Evolutionary conservation across 2,113 vertebrate genomes (phyloP), one percentile per base, ranked within the genome.

Genomic region (Cnemophilus loriae): DNA sequence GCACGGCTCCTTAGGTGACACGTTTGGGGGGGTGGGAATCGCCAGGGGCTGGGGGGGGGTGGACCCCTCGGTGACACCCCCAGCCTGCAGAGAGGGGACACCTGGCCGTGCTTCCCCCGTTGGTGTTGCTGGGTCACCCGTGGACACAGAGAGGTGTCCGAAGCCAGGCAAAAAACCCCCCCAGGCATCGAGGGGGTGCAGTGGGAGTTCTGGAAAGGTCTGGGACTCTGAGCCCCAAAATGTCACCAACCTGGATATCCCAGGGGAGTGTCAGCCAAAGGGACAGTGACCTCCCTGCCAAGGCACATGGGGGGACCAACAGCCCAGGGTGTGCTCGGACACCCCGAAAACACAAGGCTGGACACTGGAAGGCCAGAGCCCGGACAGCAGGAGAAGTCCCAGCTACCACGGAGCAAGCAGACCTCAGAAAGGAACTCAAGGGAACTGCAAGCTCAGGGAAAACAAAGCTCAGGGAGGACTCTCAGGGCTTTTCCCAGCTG

Each of bases 71-170:
- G 17, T 35, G 79, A 32, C 46, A 56, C n/a, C 42, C 18, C 39
- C 11, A 5, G 46, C 26, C 61, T 5, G 3, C 47, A 50, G 35
- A 24, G 41, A 2, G 2, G 78, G 73, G 33, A 74, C 37, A 6
- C 3, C 6, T 2, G 14, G 76, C 13, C 2, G 2, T 6, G 5
- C 4, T 24, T 14, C 2, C 64, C 52, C 23, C 0, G 0, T 11
- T 11, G 26, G 26, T 2, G 3, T 12, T 44, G 56, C 23, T 1
- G 0, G n/a, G 57, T 22, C n/a, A 60, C 32, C 12, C 3, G 0
- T 3, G 55, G 44, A 22, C 17, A 16, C 21, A 49, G 13, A 20
- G 42, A 13, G 13, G 21, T 3, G 61, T 46, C 8, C 4, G 7
- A 55, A 16, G 20, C 22, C 4, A 33, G 23, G 37, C 6, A 21